A percentile compares a stretch with the other conserved stretches of the same genome.
Conservation (phyloP, 2,113 vertebrate species). For the Oncorhynchus tshawytscha region DNA sequence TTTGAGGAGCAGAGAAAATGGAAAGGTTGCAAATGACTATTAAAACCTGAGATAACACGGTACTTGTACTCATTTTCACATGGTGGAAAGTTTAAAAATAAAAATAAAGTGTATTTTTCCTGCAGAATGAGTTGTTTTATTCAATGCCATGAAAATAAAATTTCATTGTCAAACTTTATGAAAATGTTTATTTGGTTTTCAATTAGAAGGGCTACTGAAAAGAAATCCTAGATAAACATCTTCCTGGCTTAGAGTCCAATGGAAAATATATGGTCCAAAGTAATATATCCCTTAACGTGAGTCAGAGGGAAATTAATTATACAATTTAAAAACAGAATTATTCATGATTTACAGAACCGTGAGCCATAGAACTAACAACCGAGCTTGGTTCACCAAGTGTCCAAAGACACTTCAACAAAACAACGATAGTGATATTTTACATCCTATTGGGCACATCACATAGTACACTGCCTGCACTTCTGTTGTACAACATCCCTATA, state of each 20-base stretch:
- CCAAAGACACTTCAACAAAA: background rate
- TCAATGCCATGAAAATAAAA: background rate
- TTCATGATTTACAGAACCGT: too few species aligned
- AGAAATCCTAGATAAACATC: background rate
- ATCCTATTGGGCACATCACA: background rate
- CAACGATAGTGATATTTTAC: background rate
- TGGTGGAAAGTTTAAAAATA: slow-evolving; percentile 33
- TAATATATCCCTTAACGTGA: too few species aligned
- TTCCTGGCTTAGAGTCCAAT: background rate
- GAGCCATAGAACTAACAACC: too few species aligned
- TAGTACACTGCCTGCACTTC: background rate
- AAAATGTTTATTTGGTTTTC: too few species aligned
- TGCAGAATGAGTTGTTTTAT: slow-evolving; percentile 30
- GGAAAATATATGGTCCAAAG: background rate
- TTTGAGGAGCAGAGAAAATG: slow-evolving; percentile 7
- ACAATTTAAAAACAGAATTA: too few species aligned
- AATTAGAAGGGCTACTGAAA: background rate
- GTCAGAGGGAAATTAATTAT: too few species aligned
- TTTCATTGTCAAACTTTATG: background rate
- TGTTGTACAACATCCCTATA: background rate
- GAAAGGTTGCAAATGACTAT: slow-evolving; percentile 23
- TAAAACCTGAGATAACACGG: slow-evolving; percentile 3
- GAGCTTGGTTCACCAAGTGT: too few species aligned
- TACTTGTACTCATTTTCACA: slow-evolving; percentile 41
- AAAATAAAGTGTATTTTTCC: slow-evolving; percentile 56